These are phyloP conservation scores for Bujurquina vittata DNA, from an alignment of 2,113 vertebrate genomes.

Conservation along the genomic window DNA sequence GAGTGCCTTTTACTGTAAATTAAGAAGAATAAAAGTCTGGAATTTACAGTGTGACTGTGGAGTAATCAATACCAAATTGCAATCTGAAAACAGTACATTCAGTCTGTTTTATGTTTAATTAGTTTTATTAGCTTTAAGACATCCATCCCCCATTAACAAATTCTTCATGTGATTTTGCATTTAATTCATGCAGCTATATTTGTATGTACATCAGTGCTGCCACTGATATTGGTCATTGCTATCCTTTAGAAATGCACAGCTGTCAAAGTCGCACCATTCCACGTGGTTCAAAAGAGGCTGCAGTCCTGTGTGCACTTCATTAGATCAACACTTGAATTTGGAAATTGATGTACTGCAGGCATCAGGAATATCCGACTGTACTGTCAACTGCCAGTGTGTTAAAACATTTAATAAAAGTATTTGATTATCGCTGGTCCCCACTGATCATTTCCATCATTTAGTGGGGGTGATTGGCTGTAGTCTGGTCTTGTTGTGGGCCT, in stretches of 20 bases:
- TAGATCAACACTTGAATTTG: background rate
- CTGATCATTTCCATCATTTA: no score
- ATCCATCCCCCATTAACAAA: background rate
- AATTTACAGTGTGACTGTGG: background rate
- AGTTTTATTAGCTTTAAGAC: background rate
- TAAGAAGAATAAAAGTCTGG: slow-evolving; percentile 4
- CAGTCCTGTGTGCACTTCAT: background rate
- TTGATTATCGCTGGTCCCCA: no score
- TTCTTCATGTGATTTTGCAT: background rate
- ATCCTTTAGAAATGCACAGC: background rate
- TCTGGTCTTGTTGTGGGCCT: no score
- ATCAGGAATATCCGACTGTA: background rate
- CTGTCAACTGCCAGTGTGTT: slow-evolving; percentile 11
- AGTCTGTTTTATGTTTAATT: background rate
- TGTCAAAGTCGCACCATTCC: background rate
- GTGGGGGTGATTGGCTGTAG: no score
- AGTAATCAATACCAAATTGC: background rate
- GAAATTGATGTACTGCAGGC: background rate
- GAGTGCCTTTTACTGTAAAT: slow-evolving; percentile 38
- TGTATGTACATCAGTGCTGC: background rate
- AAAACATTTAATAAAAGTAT: slow-evolving; percentile 27
- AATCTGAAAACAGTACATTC: background rate
- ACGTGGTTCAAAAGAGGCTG: background rate
- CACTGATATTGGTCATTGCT: background rate
- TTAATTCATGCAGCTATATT: background rate